These are phyloP conservation scores for Limonius californicus DNA, from an alignment of 1,140 invertebrate genomes.

Conservation along the genomic window DNA sequence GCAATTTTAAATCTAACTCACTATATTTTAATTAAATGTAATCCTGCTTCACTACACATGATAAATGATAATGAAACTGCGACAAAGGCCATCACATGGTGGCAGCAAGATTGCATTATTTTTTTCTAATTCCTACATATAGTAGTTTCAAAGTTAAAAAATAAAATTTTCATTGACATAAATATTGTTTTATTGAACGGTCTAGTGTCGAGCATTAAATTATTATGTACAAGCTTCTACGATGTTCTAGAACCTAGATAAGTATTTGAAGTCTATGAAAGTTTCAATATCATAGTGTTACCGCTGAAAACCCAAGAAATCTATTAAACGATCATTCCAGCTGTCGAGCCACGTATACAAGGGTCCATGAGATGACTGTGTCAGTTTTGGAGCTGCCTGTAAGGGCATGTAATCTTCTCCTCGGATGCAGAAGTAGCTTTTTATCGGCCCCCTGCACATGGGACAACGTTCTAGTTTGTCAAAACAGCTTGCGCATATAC, in stretches of 20 bases:
- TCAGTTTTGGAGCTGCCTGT: constrained; percentile 44
- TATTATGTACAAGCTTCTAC: too few species aligned
- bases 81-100: too few species aligned
- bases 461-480: constrained; percentile 73
- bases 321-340: constrained; percentile 60
- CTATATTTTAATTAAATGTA: neutral
- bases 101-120: too few species aligned
- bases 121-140: too few species aligned
- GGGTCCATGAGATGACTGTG: constrained; percentile 20
- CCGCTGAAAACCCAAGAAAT: constrained; percentile 58
- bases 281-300: too few species aligned
- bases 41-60: too few species aligned
- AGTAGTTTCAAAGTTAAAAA: neutral
- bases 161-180: neutral
- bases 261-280: too few species aligned
- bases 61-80: too few species aligned
- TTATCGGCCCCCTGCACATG: constrained; percentile 75
- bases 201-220: too few species aligned
- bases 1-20: neutral
- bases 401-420: constrained; percentile 68
- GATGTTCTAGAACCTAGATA: too few species aligned
- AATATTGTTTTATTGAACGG: neutral
- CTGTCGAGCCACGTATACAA: constrained; percentile 55
- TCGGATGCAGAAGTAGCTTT: constrained; percentile 74
- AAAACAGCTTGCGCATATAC: constrained; percentile 75